Conservation (phyloP, 2,113 vertebrate species). For the Malurus elegans region DNA sequence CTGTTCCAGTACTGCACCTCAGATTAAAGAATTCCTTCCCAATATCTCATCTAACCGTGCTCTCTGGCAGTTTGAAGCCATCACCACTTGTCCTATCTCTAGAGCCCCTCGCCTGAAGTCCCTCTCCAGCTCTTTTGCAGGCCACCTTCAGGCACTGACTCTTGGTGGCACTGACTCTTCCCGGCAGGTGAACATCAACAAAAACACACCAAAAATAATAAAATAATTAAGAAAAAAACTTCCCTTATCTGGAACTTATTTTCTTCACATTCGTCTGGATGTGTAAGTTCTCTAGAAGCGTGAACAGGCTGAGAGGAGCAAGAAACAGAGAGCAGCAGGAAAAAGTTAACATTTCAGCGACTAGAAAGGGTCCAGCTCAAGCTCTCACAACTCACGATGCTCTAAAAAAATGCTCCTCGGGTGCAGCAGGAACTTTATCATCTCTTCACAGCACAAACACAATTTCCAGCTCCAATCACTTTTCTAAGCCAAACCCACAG, state of each 20-base stretch:
- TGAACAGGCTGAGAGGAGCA: background rate
- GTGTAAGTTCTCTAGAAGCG: background rate
- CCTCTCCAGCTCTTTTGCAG: background rate
- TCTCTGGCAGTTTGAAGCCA: background rate
- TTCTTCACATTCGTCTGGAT: background rate
- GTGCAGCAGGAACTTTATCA: background rate
- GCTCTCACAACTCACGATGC: background rate
- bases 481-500: background rate
- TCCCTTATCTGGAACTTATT: background rate
- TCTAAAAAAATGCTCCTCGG: background rate
- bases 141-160: background rate
- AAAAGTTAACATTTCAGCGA: background rate
- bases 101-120: background rate
- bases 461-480: background rate
- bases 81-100: background rate
- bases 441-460: background rate
- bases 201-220: background rate
- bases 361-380: background rate
- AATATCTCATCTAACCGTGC: background rate
- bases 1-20: background rate
- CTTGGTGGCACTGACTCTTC: background rate
- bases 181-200: background rate
- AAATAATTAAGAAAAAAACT: no score
- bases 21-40: background rate
- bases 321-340: background rate